Percentiles rank a stretch among this genome's conserved stretches.
Conservation (phyloP, 2,888 invertebrate species). For the Nycteola revayana region DNA sequence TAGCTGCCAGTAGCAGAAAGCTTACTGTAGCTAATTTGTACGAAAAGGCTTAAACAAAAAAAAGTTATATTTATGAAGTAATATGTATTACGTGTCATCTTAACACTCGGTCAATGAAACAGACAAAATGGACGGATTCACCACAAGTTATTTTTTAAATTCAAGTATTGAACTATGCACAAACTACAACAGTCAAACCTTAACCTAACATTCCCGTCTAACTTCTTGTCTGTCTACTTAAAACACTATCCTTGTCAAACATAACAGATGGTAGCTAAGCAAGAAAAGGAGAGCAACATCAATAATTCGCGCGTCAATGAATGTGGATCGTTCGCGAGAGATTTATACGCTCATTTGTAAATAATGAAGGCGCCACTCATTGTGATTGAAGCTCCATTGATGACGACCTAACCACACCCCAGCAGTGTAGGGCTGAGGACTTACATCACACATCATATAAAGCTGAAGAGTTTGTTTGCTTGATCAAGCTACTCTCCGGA, state of each 20-base stretch:
- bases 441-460: too few relatives aligned
- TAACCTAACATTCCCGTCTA: constrained; percentile 18
- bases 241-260: constrained; percentile 25
- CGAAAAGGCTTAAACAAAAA: too few relatives aligned
- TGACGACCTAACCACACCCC: constrained; percentile 61
- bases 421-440: constrained; percentile 46
- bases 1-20: too few relatives aligned
- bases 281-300: constrained; percentile 26
- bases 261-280: neutral
- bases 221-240: constrained; percentile 31
- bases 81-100: too few relatives aligned
- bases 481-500: too few relatives aligned
- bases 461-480: too few relatives aligned
- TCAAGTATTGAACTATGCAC: too few relatives aligned
- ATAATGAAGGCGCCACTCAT: constrained; percentile 79
- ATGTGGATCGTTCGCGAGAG: constrained; percentile 59
- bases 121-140: too few relatives aligned
- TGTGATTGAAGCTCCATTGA: constrained; percentile 71
- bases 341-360: constrained; percentile 77
- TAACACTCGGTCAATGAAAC: too few relatives aligned
- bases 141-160: too few relatives aligned
- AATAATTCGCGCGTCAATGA: constrained; percentile 51
- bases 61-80: too few relatives aligned
- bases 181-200: constrained; percentile 10
- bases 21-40: too few relatives aligned